Evolutionary conservation across 2,888 invertebrate genomes (phyloP).

Genomic region (Amphiduros pacificus): DNA sequence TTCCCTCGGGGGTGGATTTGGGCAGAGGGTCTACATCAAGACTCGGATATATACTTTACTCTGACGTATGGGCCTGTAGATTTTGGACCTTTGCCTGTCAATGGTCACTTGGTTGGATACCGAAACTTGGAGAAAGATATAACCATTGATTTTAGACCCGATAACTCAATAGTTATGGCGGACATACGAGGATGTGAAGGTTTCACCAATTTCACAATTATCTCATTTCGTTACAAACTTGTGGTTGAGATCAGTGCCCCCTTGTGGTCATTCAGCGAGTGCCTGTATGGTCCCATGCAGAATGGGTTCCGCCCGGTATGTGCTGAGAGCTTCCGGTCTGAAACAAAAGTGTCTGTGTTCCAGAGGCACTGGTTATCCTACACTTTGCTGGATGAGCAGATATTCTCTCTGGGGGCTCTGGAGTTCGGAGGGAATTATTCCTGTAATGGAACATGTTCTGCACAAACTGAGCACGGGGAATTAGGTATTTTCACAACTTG

Average conservation of each 20-base stretch:
- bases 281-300: slow-evolving; percentile 39
- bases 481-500: no score
- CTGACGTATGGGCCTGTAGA: slow-evolving; percentile 39
- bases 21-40: slow-evolving; percentile 34
- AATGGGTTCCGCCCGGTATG: slow-evolving; percentile 35
- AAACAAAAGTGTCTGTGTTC: neutral
- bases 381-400: slow-evolving; percentile 31
- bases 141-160: slow-evolving; percentile 35
- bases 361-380: slow-evolving; percentile 3
- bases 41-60: slow-evolving; percentile 32
- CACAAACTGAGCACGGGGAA: no score
- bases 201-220: slow-evolving; percentile 11
- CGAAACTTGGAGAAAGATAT: slow-evolving; percentile 33
- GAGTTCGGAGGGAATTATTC: slow-evolving; percentile 43
- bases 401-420: slow-evolving; percentile 32
- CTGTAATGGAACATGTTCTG: slow-evolving; percentile 37
- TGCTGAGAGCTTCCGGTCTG: slow-evolving; percentile 5
- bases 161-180: slow-evolving; percentile 31
- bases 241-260: slow-evolving; percentile 25
- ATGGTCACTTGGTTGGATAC: slow-evolving; percentile 41
- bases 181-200: slow-evolving; percentile 36
- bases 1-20: slow-evolving; percentile 46
- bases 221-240: slow-evolving; percentile 25
- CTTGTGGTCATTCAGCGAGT: slow-evolving; percentile 34
- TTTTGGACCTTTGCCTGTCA: slow-evolving; percentile 27